Evolutionary conservation across 1,140 invertebrate species (phyloP), one percentile per base, ranked within the genome.

Genomic region (Aphaenogaster floridana): DNA sequence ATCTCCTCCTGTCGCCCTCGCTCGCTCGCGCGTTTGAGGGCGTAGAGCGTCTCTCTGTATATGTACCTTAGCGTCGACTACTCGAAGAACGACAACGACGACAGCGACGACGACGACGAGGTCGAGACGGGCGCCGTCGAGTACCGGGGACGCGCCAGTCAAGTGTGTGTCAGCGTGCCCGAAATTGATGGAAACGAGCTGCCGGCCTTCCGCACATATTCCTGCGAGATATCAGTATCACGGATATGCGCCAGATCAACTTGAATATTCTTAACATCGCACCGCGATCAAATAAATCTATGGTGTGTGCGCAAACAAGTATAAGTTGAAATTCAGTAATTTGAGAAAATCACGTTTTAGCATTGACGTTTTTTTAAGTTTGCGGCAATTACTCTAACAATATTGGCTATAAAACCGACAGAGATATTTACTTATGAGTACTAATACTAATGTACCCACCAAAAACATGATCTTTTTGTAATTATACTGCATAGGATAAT

Each of bases 171-270:
- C 87, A 88, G 89, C 90, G 79, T 91, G 87, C 63, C 45, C 87
- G 86, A 92, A 92, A 92, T 92, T 91, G 87, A 91, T 90, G 86
- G 81, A 91, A 91, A 89, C 69, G 84, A 90, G 69, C 76, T 90
- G 89, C 86, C 57, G 78, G 71, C 54, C 87, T 78, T 86, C 66
- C 87, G 50, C 87, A 63, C 68, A 66, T 80, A 78, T 85, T 79
- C 81, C 36, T 63, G 21, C 34, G 42, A 34, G 34, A 81, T 81
- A 81, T 81, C 78, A 54, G 45, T 54, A 80, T 71, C 78, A 42
- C 15, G 48, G 64, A 81, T 68, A 80, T 71, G 15, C 17, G 34
- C 8, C 78, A 71, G 36, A 81, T 45, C 59, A 34, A 80, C 13
- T 68, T 9, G 45, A 50, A 68, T 36, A 45, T 68, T 69, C 8